Evolutionary conservation across 2,888 invertebrate species (phyloP), one percentile per base, ranked within the genome.

Genomic region (Miltochrista miniata): DNA sequence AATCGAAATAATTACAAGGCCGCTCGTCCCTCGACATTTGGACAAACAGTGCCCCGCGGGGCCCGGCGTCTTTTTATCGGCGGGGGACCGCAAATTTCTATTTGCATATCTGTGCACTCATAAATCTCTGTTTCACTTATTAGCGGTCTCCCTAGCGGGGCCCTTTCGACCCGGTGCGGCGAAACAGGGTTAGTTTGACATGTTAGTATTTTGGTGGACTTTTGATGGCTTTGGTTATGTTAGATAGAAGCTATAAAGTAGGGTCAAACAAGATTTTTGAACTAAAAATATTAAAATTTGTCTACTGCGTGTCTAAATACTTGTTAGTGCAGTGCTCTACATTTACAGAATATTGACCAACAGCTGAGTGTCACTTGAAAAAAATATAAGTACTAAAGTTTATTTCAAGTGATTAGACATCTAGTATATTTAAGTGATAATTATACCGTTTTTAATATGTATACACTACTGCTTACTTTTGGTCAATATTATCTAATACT

Each of bases 51-150:
- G 72, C 77, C 78, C 82, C 76, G 78, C 76, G 75, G 79, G 81
- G 81, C 70, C 72, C 38, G 68, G 74, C 83, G 89, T 89, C 90
- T 90, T 90, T 91, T 90, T 90, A 88, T 87, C 88, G 83, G 79
- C 80, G 76, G 79, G 90, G 89, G 89, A 87, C 87, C 87, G 87
- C 86, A 87, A 86, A 88, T 86, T 90, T 90, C 86, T 90, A 91
- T 91, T 91, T 91, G 90, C 90, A 91, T 91, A 91, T 91, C 90
- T 90, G 83, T 79, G 80, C 79, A 78, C 82, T 87, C 88, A 90
- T 91, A 91, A 91, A 91, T 91, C 91, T 90, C 86, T 81, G 90
- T 87, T 90, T 89, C 89, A 90, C 89, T 90, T 90, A 90, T 91
- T 91, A 88, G 90, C 82, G 77, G 81, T 79, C 74, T 66, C 77